Percentiles rank a stretch among this genome's conserved stretches.
These are phyloP conservation scores for Plectropomus leopardus DNA, from an alignment of 2,113 vertebrate species.

Conservation along the genomic window DNA sequence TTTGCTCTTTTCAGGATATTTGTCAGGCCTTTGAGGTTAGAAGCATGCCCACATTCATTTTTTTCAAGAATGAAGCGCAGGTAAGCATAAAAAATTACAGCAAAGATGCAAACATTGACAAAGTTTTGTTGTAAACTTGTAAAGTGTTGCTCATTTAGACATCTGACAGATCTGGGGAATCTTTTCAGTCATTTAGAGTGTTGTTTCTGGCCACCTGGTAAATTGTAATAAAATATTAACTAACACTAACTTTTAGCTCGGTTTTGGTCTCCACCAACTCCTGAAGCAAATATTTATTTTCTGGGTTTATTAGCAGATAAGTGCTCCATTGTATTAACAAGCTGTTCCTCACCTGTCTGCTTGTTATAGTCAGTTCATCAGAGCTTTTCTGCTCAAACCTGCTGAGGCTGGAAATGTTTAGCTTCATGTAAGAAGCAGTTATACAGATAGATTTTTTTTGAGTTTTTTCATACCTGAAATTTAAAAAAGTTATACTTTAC, in stretches of 20 bases:
- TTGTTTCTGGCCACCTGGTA: too few species aligned
- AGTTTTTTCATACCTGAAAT: too few species aligned
- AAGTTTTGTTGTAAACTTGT: too few species aligned
- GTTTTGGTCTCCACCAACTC: too few species aligned
- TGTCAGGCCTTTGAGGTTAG: slow-evolving; percentile 87
- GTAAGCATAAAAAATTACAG: slow-evolving; percentile 71
- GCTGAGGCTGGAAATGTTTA: neutral
- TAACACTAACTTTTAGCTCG: too few species aligned
- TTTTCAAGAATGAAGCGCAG: slow-evolving; percentile 88
- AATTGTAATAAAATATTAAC: too few species aligned
- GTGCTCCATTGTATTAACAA: neutral
- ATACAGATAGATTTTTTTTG: neutral
- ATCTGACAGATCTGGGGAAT: neutral
- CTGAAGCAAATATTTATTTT: too few species aligned
- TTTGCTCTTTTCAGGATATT: slow-evolving; percentile 86
- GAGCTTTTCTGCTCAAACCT: neutral
- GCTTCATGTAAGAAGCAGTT: neutral
- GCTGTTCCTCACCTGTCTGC: neutral
- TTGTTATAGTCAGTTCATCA: neutral
- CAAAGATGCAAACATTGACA: neutral
- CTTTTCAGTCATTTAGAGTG: too few species aligned
- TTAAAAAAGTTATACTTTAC: too few species aligned
- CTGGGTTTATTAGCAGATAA: too few species aligned
- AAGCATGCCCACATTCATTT: slow-evolving; percentile 96
- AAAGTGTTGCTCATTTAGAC: neutral